Evolutionary conservation across 2,888 invertebrate species (phyloP), one percentile per base, ranked within the genome.

Genomic region (Leucoma salicis): DNA sequence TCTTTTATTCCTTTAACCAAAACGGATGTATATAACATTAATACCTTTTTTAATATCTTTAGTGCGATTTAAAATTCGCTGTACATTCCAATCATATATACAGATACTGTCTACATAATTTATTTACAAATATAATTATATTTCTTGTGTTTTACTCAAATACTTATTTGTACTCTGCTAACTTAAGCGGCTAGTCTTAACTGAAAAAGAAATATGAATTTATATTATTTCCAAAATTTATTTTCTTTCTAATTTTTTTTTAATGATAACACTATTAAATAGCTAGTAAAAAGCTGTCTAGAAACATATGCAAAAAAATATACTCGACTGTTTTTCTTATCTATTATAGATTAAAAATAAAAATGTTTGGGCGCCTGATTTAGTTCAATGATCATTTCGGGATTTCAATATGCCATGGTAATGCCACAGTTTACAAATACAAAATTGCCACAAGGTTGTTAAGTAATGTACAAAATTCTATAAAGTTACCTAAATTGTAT

Each of bases 391-490:
- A 43, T 58, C 48, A 49, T 47, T 39, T 45, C 18, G 51, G 55
- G 53, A 39, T 32, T 14, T 42, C 32, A 29, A 46, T 39, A 50
- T 53, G 78, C 70, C 77, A 74, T 73, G 62, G 49, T 64, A 69
- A 82, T 81, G 85, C 83, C 83, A 87, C 85, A 80, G 60, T 64
- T 73, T 69, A 73, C 59, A 60, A 69, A 73, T 59, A 68, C 65
- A 58, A 61, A 71, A 80, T 82, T 86, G 87, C 87, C 85, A 82
- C 78, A 59, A 67, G 84, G 86, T 87, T 87, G 85, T 87, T 83
- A 76, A 70, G 33, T 74, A 69, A 63, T 83, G 82, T 87, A 86
- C 82, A 86, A 84, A 82, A 74, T 67, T 70, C 50, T 75, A 72
- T 78, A 63, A 70, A 82, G 87, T 88, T 88, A 87, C 87, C 88